Conservation (phyloP, 2,113 vertebrate genomes). For the Anoura caudifer region DNA sequence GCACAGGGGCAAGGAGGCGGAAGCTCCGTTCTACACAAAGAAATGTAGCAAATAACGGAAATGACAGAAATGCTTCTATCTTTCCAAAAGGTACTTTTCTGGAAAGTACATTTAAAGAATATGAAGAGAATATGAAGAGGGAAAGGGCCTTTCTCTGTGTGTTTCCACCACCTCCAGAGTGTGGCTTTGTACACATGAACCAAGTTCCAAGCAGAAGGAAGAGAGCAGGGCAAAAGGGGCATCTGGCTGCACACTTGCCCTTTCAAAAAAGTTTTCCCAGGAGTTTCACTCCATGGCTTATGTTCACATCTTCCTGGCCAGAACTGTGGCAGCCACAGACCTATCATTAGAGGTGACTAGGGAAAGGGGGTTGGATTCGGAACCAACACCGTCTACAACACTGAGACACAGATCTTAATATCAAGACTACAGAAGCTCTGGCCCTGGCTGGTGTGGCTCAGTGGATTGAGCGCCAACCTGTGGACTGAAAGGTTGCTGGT, state of each 20-base stretch:
- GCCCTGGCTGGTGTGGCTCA: too few relatives aligned
- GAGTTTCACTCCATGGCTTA: background rate
- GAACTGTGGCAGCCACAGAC: background rate
- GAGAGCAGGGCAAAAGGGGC: background rate
- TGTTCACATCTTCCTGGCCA: background rate
- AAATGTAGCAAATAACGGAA: background rate
- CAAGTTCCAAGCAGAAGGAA: background rate
- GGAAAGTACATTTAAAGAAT: background rate
- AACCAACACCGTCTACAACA: background rate
- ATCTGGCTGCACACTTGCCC: background rate
- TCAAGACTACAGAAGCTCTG: background rate
- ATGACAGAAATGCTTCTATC: background rate
- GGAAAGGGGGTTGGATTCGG: background rate
- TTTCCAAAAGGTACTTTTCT: background rate
- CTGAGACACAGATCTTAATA: background rate
- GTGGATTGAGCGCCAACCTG: too few relatives aligned
- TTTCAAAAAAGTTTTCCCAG: background rate
- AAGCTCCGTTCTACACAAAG: background rate
- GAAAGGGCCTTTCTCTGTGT: background rate
- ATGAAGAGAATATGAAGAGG: background rate
- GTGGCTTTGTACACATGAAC: background rate
- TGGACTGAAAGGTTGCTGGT: too few relatives aligned
- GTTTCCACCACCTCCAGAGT: background rate
- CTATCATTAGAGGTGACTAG: background rate
- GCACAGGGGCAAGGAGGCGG: background rate